phyloP scores from a whole-genome alignment of 2,888 invertebrate species.

The Koerneria pararmatus region DNA sequence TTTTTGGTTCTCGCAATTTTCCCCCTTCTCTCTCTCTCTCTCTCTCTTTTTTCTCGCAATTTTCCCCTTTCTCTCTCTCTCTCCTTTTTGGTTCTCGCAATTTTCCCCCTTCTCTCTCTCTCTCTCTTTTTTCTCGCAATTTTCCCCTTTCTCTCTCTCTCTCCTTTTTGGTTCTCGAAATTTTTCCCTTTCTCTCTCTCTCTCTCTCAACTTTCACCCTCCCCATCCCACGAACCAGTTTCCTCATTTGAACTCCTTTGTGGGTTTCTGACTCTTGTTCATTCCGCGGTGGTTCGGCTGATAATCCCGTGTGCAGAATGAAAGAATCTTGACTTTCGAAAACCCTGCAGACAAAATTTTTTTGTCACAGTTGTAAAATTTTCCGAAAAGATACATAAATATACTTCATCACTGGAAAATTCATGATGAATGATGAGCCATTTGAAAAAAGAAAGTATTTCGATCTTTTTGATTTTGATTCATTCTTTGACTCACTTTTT shows the following conservation, averaged over 20 bases:
- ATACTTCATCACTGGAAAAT: not conserved
- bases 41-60: too few relatives aligned
- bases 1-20: too few relatives aligned
- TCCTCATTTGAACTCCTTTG: conserved; percentile 12
- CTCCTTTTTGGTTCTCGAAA: not conserved
- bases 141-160: not conserved
- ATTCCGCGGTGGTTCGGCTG: not conserved
- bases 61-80: too few relatives aligned
- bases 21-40: too few relatives aligned
- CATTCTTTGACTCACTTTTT: too few relatives aligned
- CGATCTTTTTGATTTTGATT: too few relatives aligned
- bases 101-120: too few relatives aligned
- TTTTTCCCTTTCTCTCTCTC: not conserved
- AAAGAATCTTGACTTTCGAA: conserved; percentile 10
- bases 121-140: not conserved
- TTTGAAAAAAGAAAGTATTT: too few relatives aligned
- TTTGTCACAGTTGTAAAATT: not conserved
- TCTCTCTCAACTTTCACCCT: too few relatives aligned
- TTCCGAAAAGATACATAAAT: too few relatives aligned
- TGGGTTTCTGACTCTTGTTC: not conserved
- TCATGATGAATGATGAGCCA: not conserved
- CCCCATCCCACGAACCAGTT: conserved; percentile 3
- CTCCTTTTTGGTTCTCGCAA: too few relatives aligned
- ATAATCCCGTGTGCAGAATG: conserved; percentile 6
- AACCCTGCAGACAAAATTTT: not conserved